These are phyloP conservation scores for Mnemiopsis leidyi DNA, from an alignment of 37 sponge, comb jelly and placozoan species.

Conservation along the genomic window DNA sequence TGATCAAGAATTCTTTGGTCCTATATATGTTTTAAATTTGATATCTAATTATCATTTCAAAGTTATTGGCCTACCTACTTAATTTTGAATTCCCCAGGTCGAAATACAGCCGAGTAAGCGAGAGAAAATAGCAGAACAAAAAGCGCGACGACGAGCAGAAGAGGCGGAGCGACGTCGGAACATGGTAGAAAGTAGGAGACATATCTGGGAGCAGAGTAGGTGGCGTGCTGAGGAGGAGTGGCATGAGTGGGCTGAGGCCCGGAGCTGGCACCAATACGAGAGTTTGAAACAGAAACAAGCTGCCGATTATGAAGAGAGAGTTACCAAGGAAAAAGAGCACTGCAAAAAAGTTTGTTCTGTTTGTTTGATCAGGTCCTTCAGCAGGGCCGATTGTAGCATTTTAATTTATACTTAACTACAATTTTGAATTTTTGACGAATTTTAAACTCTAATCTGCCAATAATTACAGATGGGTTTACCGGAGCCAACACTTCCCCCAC, in stretches of 20 bases:
- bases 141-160: conserved; percentile 47
- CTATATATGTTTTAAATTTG: too few relatives aligned
- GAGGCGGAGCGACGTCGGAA: conserved; percentile 29
- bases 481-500: conserved; percentile 4
- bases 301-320: conserved; percentile 33
- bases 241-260: conserved; percentile 39
- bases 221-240: conserved; percentile 61
- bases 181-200: conserved; percentile 14
- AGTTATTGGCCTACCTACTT: too few relatives aligned
- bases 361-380: too few relatives aligned
- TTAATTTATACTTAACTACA: too few relatives aligned
- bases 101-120: conserved; percentile 64
- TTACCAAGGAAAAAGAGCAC: conserved; percentile 14
- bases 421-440: too few relatives aligned
- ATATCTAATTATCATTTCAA: too few relatives aligned
- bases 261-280: conserved; percentile 47
- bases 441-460: too few relatives aligned
- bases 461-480: conserved; percentile 45
- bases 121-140: conserved; percentile 56
- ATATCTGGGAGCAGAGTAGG: conserved; percentile 56
- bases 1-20: too few relatives aligned
- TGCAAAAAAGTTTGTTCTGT: conserved; percentile 57
- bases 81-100: too few relatives aligned
- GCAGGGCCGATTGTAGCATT: too few relatives aligned
- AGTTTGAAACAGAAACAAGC: not conserved